phyloP scores from a whole-genome alignment of 2,888 invertebrate genomes.

The Branchipolynoe longqiensis region DNA sequence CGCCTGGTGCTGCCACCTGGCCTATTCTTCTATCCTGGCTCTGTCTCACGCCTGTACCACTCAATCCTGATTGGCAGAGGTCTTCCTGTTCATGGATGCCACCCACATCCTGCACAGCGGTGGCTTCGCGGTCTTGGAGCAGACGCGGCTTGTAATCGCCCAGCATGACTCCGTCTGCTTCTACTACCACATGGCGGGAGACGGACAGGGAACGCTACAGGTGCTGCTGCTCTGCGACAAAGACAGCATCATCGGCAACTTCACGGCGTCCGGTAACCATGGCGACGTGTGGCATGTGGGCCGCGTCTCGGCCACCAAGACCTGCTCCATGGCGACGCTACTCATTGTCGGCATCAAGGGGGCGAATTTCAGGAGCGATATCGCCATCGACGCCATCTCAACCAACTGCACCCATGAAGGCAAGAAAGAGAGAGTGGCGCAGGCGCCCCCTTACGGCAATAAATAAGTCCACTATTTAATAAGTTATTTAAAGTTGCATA shows the following conservation, averaged over 20 bases:
- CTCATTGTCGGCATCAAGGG: not conserved
- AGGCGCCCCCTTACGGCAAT: no score
- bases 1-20: no score
- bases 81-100: not conserved
- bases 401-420: not conserved
- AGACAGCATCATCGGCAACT: not conserved
- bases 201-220: not conserved
- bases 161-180: not conserved
- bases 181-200: not conserved
- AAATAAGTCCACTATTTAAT: no score
- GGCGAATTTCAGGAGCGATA: not conserved
- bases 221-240: not conserved
- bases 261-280: not conserved
- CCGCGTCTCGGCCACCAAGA: not conserved
- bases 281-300: not conserved
- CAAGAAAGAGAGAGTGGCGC: no score
- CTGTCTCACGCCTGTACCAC: no score
- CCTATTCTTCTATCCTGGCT: no score
- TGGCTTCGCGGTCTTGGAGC: not conserved
- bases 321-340: not conserved
- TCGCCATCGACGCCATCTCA: not conserved
- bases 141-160: not conserved
- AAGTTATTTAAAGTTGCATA: no score
- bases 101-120: not conserved
- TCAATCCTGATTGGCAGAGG: no score